Conservation (phyloP, 2,797 vertebrate species). For the Cyprinella venusta region DNA sequence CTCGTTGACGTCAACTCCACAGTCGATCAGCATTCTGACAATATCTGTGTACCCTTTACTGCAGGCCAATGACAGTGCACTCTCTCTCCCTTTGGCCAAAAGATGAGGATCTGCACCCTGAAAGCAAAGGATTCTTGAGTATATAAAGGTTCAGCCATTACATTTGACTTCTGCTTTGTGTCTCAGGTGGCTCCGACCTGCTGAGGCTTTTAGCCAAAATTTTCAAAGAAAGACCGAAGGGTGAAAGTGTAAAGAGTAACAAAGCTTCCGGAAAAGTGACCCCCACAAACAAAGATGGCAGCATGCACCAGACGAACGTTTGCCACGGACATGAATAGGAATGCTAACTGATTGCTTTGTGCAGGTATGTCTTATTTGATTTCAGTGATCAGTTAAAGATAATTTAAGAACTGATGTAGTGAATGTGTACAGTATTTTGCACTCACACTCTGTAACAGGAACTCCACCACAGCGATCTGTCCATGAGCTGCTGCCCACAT, state of each 20-base stretch:
- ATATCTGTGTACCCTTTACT: slow-evolving; percentile 99
- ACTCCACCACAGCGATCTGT: slow-evolving; percentile 97
- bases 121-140: neutral
- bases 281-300: neutral
- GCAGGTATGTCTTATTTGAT: neutral
- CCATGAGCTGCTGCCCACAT: slow-evolving; percentile 99
- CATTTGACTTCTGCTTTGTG: neutral
- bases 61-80: slow-evolving; percentile 92
- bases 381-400: neutral
- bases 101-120: slow-evolving; percentile 95
- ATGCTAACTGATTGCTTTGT: neutral
- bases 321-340: neutral
- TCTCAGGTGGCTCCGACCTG: neutral
- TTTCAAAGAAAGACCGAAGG: neutral
- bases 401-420: neutral
- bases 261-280: neutral
- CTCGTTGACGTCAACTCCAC: slow-evolving; percentile 95
- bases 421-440: neutral
- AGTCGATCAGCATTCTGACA: slow-evolving; percentile 97
- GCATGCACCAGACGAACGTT: neutral
- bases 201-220: neutral
- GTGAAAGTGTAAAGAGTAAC: neutral
- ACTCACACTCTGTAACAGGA: slow-evolving; percentile 95
- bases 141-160: neutral
- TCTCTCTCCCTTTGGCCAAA: slow-evolving; percentile 95